Base-by-base conservation (phyloP, 2,888 invertebrate species). In the Athalia circularis region DNA sequence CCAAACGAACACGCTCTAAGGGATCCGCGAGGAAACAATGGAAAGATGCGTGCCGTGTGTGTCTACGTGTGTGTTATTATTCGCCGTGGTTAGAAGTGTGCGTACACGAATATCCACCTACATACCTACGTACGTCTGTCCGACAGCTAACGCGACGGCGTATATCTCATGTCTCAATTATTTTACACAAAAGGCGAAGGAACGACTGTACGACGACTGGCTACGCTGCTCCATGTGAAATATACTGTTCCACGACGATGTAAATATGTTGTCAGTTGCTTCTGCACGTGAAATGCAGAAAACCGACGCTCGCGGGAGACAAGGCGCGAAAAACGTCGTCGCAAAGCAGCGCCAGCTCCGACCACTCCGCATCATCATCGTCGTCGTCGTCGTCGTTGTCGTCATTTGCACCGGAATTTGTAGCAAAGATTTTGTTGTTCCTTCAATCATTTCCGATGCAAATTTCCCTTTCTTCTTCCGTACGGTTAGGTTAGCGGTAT, bases 121-220 rank as follows among this genome's bases (percentile, higher is more conserved):
- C 15, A 62, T 62, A 74, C 59, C 59, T 47, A 13, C 50, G 48
- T 13, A 13, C 67, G 67, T 29, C 50, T 29, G 50, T 59, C 9
- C 64, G 62, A 29, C 29, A 29, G 29, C 29, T 29, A 29, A 29
- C 29, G 8, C 62, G 13, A 8, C 13, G 3, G 80, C 83, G 81
- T 81, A 86, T 86, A 88, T 88, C 88, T 88, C 87, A 88, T 87
- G 89, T 88, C 88, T 88, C 88, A 88, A 89, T 89, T 88, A 89
- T 88, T 89, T 87, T 82, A 80, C 83, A 88, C 88, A 88, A 88
- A 88, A 87, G 88, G 75, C 50, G 62, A 62, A 75, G 50, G 50
- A 80, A 77, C 80, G 8, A 9, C 62, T 54, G 54, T 54, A 54
- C 3, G n/a, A 54, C 54, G 9, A 54, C 8, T n/a, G 54, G 54